Conservation (phyloP, 2,113 vertebrate species). For the Microcebus lehilahytsara region DNA sequence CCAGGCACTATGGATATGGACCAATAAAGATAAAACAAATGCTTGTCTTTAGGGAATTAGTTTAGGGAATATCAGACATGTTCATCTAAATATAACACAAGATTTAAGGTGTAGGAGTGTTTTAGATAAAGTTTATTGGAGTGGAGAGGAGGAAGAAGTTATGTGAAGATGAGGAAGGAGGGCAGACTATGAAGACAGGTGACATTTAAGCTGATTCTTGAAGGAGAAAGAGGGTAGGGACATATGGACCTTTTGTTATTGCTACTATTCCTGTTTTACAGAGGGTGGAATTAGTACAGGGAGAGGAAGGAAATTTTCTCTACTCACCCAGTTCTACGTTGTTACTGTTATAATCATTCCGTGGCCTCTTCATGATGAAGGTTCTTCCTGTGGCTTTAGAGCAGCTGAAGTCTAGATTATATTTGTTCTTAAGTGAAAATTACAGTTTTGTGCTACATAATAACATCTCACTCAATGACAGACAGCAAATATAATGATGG, state of each 20-base stretch:
- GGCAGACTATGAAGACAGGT: not conserved
- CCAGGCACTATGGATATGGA: not conserved
- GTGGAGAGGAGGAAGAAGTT: not conserved
- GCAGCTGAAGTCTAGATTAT: not conserved
- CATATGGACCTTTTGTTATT: not conserved
- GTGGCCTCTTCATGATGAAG: not conserved
- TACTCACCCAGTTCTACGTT: not conserved
- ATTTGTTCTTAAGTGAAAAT: not conserved
- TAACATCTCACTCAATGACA: not conserved
- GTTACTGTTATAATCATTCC: not conserved
- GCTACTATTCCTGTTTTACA: not conserved
- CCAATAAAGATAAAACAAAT: conserved; percentile 25
- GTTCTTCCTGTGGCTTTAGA: not conserved
- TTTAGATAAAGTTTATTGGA: conserved; percentile 39
- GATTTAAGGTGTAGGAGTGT: conserved; percentile 20
- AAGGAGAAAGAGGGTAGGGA: not conserved
- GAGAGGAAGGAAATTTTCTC: not conserved
- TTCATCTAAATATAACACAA: conserved; percentile 32
- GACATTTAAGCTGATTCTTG: not conserved
- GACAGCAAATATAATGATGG: not conserved
- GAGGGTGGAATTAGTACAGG: not conserved
- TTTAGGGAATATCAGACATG: conserved; percentile 3
- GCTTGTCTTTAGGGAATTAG: conserved; percentile 24
- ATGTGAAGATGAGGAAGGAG: not conserved
- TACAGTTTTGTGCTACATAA: not conserved